phyloP scores from a whole-genome alignment of 2,113 vertebrate genomes.

The Suncus etruscus region DNA sequence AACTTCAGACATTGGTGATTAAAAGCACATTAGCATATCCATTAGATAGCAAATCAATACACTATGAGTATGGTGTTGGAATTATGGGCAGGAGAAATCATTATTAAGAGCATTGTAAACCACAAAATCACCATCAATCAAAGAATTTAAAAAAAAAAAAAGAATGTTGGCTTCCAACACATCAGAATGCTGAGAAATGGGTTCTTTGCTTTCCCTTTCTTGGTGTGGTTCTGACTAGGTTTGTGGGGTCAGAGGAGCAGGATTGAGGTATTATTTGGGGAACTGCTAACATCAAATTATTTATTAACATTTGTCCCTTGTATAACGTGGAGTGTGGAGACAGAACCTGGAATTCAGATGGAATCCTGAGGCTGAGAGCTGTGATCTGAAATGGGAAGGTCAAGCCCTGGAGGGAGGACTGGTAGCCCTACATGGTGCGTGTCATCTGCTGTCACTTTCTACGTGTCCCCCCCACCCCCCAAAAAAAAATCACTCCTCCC shows the following conservation, averaged over 20 bases:
- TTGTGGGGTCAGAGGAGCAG: neutral
- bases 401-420: neutral
- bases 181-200: neutral
- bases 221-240: neutral
- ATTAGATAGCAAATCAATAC: neutral
- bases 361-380: slow-evolving; percentile 57
- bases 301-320: slow-evolving; percentile 67
- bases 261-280: slow-evolving; percentile 65
- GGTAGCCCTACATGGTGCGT: no score
- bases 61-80: neutral
- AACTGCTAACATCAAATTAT: slow-evolving; percentile 68
- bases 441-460: slow-evolving; percentile 70
- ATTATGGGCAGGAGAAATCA: no score
- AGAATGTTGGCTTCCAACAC: neutral
- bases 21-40: slow-evolving; percentile 64
- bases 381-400: slow-evolving; percentile 32
- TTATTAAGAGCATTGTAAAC: no score
- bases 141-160: no score
- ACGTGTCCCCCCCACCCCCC: slow-evolving; percentile 56
- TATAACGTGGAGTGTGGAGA: slow-evolving; percentile 54
- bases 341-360: slow-evolving; percentile 49
- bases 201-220: slow-evolving; percentile 19
- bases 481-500: no score
- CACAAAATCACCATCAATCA: no score
- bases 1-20: neutral